phyloP scores from a whole-genome alignment of 2,113 vertebrate species.

The Morone chrysops region DNA sequence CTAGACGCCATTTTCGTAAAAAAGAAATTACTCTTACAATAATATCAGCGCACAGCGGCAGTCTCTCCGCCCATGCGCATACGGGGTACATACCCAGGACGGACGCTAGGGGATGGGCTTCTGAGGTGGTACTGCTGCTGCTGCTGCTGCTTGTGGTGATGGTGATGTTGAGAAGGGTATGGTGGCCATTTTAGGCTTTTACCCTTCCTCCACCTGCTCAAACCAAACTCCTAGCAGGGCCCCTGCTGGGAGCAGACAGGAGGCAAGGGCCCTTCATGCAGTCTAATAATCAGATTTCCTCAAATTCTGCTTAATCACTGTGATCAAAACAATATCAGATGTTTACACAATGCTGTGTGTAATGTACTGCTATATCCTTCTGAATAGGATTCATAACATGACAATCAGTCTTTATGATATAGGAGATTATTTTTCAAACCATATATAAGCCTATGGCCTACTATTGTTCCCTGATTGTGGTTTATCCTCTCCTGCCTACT shows the following conservation, averaged over 20 bases:
- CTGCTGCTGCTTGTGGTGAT: slow-evolving; percentile 16
- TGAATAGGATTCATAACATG: background rate
- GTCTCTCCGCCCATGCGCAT: slow-evolving; percentile 86
- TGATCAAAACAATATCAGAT: background rate
- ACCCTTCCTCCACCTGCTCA: slow-evolving; percentile 44
- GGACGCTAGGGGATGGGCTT: slow-evolving; percentile 75
- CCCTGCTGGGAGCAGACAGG: background rate
- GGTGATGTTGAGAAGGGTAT: slow-evolving; percentile 31
- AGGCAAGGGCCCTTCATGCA: background rate
- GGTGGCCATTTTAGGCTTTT: slow-evolving; percentile 79
- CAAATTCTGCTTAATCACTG: background rate
- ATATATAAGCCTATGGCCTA: too few relatives aligned
- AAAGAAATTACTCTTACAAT: slow-evolving; percentile 84
- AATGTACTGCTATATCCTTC: background rate
- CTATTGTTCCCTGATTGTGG: background rate
- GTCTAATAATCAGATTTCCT: background rate
- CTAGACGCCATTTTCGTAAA: slow-evolving; percentile 92
- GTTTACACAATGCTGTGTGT: background rate
- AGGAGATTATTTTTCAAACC: background rate
- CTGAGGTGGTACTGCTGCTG: slow-evolving; percentile 36
- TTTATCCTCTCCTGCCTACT: background rate
- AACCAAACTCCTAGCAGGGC: slow-evolving; percentile 26
- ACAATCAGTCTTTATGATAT: background rate
- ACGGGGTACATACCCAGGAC: slow-evolving; percentile 53
- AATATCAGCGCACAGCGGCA: slow-evolving; percentile 85